A percentile compares a stretch with the other conserved stretches of the same genome.
phyloP scores from a whole-genome alignment of 2,113 vertebrate species.

The Scalopus aquaticus region DNA sequence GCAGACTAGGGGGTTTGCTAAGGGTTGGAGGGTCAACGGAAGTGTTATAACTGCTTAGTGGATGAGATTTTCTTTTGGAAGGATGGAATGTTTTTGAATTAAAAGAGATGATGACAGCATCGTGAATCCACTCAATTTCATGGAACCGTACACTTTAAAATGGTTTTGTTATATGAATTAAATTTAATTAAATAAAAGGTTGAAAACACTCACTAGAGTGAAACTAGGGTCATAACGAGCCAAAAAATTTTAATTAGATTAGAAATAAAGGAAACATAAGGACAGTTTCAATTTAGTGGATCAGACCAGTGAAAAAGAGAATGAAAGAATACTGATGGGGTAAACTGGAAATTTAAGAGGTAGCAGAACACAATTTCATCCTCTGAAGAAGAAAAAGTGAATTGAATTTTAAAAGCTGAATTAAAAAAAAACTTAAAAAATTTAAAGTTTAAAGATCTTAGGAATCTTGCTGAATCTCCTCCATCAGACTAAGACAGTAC shows the following conservation, averaged over 20 bases:
- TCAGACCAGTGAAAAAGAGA: background rate
- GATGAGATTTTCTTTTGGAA: background rate
- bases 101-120: background rate
- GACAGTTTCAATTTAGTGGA: background rate
- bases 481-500: background rate
- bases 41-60: background rate
- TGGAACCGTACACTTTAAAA: background rate
- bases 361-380: background rate
- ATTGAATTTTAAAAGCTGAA: background rate
- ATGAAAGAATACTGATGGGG: background rate
- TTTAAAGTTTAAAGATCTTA: background rate
- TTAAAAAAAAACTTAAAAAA: background rate
- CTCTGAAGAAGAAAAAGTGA: background rate
- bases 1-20: too few species aligned
- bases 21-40: background rate
- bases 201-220: background rate
- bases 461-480: background rate
- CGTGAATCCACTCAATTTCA: background rate
- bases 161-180: background rate
- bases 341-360: background rate
- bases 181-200: background rate
- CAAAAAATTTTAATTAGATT: background rate
- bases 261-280: background rate
- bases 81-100: background rate
- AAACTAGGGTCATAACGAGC: background rate